phyloP scores from a whole-genome alignment of 2,113 vertebrate species.

The Heterotis niloticus region DNA sequence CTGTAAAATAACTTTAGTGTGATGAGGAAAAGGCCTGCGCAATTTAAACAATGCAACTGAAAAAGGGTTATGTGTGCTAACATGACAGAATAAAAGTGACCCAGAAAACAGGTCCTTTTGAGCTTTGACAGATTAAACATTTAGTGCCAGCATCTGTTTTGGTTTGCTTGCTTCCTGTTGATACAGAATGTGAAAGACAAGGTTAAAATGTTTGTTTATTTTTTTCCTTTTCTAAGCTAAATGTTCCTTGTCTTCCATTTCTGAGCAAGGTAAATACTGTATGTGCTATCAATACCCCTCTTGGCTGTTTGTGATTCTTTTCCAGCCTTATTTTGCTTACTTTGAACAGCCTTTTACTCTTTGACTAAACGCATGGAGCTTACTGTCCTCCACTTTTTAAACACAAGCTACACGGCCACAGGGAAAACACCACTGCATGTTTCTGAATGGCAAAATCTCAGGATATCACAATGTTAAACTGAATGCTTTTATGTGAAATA shows the following conservation, averaged over 20 bases:
- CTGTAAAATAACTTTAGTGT: background rate
- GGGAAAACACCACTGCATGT: no score
- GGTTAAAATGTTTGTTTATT: background rate
- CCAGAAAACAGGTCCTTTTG: background rate
- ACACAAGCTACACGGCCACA: no score
- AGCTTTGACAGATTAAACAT: constrained; percentile 1
- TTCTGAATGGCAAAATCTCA: no score
- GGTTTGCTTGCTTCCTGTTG: background rate
- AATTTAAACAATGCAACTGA: background rate
- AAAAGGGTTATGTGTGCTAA: background rate
- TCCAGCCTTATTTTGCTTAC: background rate
- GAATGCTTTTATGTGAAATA: no score
- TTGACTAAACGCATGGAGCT: background rate
- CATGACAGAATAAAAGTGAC: no score
- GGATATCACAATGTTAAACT: no score
- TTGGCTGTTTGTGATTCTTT: background rate
- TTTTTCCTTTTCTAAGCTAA: background rate
- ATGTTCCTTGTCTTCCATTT: background rate
- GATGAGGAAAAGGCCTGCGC: background rate
- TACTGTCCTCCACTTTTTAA: background rate
- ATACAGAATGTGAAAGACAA: background rate
- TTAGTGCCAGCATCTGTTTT: background rate
- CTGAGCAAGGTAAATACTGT: background rate
- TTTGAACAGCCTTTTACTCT: background rate
- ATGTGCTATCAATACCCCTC: background rate